Evolutionary conservation across 2,888 invertebrate species (phyloP).

Genomic region (Chirona hameri): DNA sequence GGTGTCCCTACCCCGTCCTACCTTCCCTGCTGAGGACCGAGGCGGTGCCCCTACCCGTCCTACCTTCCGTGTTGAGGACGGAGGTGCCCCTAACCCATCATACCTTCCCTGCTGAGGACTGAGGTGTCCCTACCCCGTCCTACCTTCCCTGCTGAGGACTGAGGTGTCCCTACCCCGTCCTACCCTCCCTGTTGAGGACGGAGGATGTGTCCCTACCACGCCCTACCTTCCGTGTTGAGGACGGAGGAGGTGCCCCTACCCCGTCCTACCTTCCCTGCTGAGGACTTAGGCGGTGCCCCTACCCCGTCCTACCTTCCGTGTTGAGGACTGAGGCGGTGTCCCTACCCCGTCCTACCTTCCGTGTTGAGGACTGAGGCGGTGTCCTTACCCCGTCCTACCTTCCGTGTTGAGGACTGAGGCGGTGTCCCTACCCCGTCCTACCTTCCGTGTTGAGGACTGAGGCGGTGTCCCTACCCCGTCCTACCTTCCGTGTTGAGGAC

Average conservation of each 20-base stretch:
- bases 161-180: not conserved
- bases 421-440: conserved; percentile 12
- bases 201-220: conserved; percentile 29
- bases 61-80: conserved; percentile 34
- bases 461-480: conserved; percentile 7
- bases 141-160: conserved; percentile 34
- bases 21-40: conserved; percentile 35
- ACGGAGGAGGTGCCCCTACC: conserved; percentile 32
- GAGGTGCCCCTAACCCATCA: not conserved
- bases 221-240: conserved; percentile 33
- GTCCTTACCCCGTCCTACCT: conserved; percentile 26
- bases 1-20: conserved; percentile 12
- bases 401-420: conserved; percentile 34
- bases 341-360: conserved; percentile 25
- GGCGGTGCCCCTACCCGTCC: not conserved
- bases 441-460: conserved; percentile 35
- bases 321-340: conserved; percentile 34
- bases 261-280: conserved; percentile 32
- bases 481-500: conserved; percentile 34
- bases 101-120: conserved; percentile 34
- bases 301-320: conserved; percentile 30
- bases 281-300: too few species aligned
- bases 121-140: not conserved
- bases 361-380: conserved; percentile 34
- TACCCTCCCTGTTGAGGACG: conserved; percentile 34